Conservation (phyloP, 2,888 invertebrate species). For the Nemapogon koenigi region DNA sequence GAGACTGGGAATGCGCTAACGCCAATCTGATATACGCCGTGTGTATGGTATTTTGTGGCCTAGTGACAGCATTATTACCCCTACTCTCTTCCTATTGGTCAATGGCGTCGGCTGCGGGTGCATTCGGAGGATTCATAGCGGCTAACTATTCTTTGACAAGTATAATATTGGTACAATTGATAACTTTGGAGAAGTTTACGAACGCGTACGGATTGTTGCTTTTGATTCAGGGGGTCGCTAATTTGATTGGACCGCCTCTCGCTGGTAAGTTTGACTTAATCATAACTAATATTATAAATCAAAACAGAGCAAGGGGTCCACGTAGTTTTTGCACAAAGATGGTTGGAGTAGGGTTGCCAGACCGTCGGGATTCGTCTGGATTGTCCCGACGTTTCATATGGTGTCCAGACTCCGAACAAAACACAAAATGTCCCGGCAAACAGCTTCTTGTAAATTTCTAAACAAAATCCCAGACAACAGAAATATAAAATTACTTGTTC, state of each 20-base stretch:
- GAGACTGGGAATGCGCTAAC: slow-evolving; percentile 81
- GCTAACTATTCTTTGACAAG: slow-evolving; percentile 92
- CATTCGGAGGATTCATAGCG: slow-evolving; percentile 88
- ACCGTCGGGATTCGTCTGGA: too few relatives aligned
- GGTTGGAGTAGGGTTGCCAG: too few relatives aligned
- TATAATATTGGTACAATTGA: slow-evolving; percentile 88
- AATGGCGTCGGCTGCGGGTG: slow-evolving; percentile 72
- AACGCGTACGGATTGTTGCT: slow-evolving; percentile 89
- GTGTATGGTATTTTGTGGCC: slow-evolving; percentile 78
- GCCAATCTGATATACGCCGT: slow-evolving; percentile 80
- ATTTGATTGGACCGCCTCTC: slow-evolving; percentile 87
- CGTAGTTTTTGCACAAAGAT: too few relatives aligned
- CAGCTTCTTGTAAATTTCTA: background rate
- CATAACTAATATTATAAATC: too few relatives aligned
- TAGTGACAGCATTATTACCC: slow-evolving; percentile 72
- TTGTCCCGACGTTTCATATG: background rate
- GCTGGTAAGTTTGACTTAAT: slow-evolving; percentile 75
- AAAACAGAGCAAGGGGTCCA: too few relatives aligned
- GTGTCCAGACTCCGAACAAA: background rate
- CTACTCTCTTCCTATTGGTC: slow-evolving; percentile 60
- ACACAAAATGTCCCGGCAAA: too few relatives aligned
- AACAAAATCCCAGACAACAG: too few relatives aligned
- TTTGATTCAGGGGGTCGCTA: slow-evolving; percentile 89
- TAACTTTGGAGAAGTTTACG: slow-evolving; percentile 89
- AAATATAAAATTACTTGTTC: too few relatives aligned